These are phyloP conservation scores for Leptopilina myrica DNA, from an alignment of 2,888 invertebrate species.

Conservation along the genomic window DNA sequence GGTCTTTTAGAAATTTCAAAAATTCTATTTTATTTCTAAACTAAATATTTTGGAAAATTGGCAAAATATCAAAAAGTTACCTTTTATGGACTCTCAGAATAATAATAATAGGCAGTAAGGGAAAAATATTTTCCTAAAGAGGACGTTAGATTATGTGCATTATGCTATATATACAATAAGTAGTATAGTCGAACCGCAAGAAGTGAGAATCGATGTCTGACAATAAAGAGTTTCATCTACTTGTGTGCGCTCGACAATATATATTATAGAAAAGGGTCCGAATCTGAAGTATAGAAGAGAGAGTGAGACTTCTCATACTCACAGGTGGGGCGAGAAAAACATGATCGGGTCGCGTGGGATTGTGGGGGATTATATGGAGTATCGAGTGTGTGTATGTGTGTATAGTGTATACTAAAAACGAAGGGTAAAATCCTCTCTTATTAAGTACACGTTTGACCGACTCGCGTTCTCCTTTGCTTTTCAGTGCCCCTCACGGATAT, in stretches of 20 bases:
- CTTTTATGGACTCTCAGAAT: no score
- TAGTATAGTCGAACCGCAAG: no score
- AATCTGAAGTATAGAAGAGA: slow-evolving; percentile 13
- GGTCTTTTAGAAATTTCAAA: no score
- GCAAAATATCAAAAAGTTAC: no score
- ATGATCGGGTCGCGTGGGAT: slow-evolving; percentile 40
- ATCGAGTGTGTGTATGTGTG: background rate
- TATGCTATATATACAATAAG: no score
- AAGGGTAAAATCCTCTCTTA: slow-evolving; percentile 45
- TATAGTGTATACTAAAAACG: slow-evolving; percentile 9
- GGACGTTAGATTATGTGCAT: no score
- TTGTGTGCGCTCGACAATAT: background rate
- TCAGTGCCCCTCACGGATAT: slow-evolving; percentile 12
- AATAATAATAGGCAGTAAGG: no score
- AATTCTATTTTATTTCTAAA: no score
- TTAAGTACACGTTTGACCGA: slow-evolving; percentile 41
- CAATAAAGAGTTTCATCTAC: slow-evolving; percentile 39
- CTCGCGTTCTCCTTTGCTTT: slow-evolving; percentile 39
- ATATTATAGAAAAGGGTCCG: slow-evolving; percentile 30
- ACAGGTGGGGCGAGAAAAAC: slow-evolving; percentile 35
- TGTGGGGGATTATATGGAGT: slow-evolving; percentile 35
- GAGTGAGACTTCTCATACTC: background rate
- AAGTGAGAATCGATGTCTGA: no score
- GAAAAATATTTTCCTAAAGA: no score
- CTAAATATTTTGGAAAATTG: no score